These are phyloP conservation scores for Nematolebias whitei DNA, from an alignment of 2,113 vertebrate genomes.

Conservation along the genomic window DNA sequence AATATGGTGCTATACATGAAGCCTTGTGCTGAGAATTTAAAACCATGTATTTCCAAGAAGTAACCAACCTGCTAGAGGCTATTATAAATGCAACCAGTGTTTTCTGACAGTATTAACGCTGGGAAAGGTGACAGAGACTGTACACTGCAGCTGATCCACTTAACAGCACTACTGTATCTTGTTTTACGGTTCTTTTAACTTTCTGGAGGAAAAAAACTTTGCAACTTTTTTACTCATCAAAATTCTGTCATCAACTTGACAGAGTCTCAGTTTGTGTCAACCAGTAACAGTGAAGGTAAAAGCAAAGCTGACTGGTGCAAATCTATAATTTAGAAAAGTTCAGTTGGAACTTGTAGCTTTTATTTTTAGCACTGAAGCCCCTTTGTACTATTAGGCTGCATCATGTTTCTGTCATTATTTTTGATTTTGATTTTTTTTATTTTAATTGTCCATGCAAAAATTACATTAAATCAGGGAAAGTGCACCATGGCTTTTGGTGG, in stretches of 20 bases:
- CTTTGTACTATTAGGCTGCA: too few species aligned
- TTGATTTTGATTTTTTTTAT: too few species aligned
- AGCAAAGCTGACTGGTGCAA: neutral
- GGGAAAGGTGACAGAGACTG: constrained; percentile 75
- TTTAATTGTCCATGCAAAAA: too few species aligned
- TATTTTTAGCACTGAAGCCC: too few species aligned
- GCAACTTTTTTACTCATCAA: constrained; percentile 37
- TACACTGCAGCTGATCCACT: constrained; percentile 68
- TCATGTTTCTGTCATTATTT: too few species aligned
- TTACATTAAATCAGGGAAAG: too few species aligned
- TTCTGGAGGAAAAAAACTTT: constrained; percentile 41
- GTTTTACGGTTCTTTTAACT: constrained; percentile 55
- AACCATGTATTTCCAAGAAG: constrained; percentile 58
- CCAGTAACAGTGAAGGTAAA: constrained; percentile 20
- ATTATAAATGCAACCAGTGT: constrained; percentile 66
- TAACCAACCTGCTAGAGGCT: constrained; percentile 64
- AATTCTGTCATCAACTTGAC: constrained; percentile 4
- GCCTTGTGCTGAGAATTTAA: constrained; percentile 50
- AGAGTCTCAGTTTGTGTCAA: constrained; percentile 4
- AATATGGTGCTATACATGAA: constrained; percentile 54
- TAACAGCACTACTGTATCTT: constrained; percentile 57
- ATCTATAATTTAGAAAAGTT: too few species aligned
- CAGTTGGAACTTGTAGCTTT: too few species aligned
- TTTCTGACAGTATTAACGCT: constrained; percentile 73
- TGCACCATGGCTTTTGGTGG: too few species aligned